These are phyloP conservation scores for Bursaphelenchus mucronatus DNA, from an alignment of 1,140 invertebrate species.

Conservation along the genomic window DNA sequence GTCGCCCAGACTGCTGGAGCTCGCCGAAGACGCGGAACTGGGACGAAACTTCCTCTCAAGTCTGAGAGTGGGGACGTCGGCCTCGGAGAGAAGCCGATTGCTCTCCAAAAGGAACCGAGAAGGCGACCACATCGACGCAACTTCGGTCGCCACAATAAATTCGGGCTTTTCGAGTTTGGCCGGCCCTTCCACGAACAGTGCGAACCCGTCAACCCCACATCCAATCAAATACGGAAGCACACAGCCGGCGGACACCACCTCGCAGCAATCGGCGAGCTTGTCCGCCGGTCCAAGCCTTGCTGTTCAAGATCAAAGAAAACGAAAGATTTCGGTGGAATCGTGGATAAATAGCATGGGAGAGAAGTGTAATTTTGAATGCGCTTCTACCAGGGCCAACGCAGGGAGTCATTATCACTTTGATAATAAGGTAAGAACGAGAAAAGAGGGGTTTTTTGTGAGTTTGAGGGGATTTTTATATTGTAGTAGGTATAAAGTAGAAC, in stretches of 20 bases:
- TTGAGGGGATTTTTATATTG: neutral
- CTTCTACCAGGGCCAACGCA: conserved; percentile 54
- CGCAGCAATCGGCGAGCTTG: neutral
- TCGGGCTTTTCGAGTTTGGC: no score
- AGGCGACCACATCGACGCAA: neutral
- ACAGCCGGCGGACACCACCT: neutral
- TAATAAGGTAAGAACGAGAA: conserved; percentile 43
- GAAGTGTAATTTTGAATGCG: conserved; percentile 55
- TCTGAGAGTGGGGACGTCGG: conserved; percentile 1
- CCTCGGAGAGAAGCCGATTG: conserved; percentile 6
- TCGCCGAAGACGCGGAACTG: conserved; percentile 14
- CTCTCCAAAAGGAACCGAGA: neutral
- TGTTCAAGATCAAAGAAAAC: conserved; percentile 8
- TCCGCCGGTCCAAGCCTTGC: neutral
- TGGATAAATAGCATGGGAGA: conserved; percentile 45
- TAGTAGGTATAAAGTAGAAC: neutral
- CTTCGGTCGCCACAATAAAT: neutral
- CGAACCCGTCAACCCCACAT: neutral
- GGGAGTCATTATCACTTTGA: conserved; percentile 58
- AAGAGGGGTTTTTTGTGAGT: neutral
- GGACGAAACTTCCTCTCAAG: conserved; percentile 1
- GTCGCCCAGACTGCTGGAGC: neutral
- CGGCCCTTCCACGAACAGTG: neutral
- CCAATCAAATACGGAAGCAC: conserved; percentile 1
- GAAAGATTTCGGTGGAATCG: conserved; percentile 8